A percentile compares a stretch with the other conserved stretches of the same genome.
Evolutionary conservation across 2,888 invertebrate species (phyloP).

Genomic region (Schrankia costaestrigalis): DNA sequence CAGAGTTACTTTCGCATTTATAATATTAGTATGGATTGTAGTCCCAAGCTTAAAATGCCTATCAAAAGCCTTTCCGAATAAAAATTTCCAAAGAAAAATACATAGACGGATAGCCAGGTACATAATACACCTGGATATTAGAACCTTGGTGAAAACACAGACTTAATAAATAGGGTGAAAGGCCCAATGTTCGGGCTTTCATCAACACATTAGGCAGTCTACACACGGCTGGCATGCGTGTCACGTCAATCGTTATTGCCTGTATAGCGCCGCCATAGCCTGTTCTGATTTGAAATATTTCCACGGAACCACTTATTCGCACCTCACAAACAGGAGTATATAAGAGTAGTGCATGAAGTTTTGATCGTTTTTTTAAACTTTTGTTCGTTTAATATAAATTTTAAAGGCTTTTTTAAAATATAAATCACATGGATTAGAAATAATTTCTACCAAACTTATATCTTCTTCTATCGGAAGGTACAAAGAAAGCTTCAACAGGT

Average conservation of each 20-base stretch:
- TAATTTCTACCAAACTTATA: too few relatives aligned
- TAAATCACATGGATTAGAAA: too few relatives aligned
- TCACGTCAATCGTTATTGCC: conserved; percentile 76
- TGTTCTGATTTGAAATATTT: conserved; percentile 79
- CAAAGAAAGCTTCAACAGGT: too few relatives aligned
- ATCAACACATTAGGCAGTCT: conserved; percentile 67
- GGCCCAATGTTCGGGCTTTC: conserved; percentile 54
- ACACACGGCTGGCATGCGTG: conserved; percentile 65
- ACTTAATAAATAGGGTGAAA: conserved; percentile 66
- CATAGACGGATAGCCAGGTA: conserved; percentile 22
- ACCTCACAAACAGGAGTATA: conserved; percentile 56
- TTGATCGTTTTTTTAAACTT: conserved; percentile 58
- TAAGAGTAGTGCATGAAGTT: conserved; percentile 35
- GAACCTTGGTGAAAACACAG: conserved; percentile 52
- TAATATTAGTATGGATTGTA: too few relatives aligned
- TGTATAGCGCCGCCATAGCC: conserved; percentile 58
- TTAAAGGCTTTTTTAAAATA: too few relatives aligned
- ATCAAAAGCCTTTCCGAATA: conserved; percentile 1
- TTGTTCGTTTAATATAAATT: conserved; percentile 3
- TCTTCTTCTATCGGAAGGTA: too few relatives aligned
- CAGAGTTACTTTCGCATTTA: too few relatives aligned
- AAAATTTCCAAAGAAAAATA: conserved; percentile 10
- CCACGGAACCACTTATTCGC: conserved; percentile 78
- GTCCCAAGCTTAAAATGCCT: too few relatives aligned
- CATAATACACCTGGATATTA: conserved; percentile 32